Percentiles rank a stretch among this genome's conserved stretches.
These are phyloP conservation scores for Maniola jurtina DNA, from an alignment of 1,140 invertebrate genomes.

Conservation along the genomic window DNA sequence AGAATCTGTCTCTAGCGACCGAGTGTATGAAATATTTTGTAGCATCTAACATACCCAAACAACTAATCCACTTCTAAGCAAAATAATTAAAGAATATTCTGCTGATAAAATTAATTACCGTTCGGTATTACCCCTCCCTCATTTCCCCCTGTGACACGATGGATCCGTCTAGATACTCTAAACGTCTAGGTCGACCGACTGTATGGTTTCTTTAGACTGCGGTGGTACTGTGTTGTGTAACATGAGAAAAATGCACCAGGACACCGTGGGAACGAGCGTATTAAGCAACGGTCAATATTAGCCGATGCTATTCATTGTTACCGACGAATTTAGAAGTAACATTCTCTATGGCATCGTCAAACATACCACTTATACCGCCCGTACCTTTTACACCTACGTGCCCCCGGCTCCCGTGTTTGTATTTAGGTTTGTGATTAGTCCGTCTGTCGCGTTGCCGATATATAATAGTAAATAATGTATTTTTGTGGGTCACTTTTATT, in stretches of 20 bases:
- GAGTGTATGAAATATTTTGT: too few species aligned
- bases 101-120: too few species aligned
- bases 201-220: too few species aligned
- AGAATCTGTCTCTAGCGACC: too few species aligned
- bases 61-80: too few species aligned
- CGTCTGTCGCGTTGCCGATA: slow-evolving; percentile 68
- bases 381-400: slow-evolving; percentile 69
- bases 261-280: slow-evolving; percentile 62
- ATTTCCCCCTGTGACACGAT: too few species aligned
- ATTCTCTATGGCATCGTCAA: slow-evolving; percentile 56
- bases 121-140: too few species aligned
- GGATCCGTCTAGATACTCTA: too few species aligned
- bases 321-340: slow-evolving; percentile 49
- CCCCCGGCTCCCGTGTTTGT: slow-evolving; percentile 33
- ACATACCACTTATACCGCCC: slow-evolving; percentile 49
- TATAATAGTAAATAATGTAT: slow-evolving; percentile 77
- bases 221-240: slow-evolving; percentile 27
- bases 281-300: slow-evolving; percentile 69
- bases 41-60: too few species aligned
- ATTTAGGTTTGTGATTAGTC: slow-evolving; percentile 73
- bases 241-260: slow-evolving; percentile 63
- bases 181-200: too few species aligned
- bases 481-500: slow-evolving; percentile 74
- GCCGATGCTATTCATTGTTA: slow-evolving; percentile 52
- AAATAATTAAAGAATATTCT: too few species aligned